Evolutionary conservation across 2,888 invertebrate genomes (phyloP).

Genomic region (Lasioglossum pauxillum): DNA sequence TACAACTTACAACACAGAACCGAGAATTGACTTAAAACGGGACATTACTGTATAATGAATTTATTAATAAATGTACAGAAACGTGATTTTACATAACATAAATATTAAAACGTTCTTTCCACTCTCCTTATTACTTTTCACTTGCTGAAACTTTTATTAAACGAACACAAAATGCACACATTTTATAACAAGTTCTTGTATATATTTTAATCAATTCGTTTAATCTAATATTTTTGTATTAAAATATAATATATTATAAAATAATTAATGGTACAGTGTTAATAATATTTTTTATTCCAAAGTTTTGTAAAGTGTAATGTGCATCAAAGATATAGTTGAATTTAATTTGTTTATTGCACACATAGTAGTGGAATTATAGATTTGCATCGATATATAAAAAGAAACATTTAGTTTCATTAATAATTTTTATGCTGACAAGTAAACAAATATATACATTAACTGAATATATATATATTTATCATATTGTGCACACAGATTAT

Average conservation of each 20-base stretch:
- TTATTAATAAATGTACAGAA: too few species aligned
- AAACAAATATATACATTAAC: too few species aligned
- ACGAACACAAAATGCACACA: neutral
- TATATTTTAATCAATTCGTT: slow-evolving; percentile 2
- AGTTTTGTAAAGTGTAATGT: neutral
- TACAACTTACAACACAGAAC: too few species aligned
- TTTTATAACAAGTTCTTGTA: neutral
- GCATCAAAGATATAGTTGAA: neutral
- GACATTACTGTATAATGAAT: too few species aligned
- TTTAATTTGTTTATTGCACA: neutral
- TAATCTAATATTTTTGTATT: neutral
- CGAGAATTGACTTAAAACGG: too few species aligned
- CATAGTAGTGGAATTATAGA: slow-evolving; percentile 6
- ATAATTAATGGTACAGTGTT: slow-evolving; percentile 6
- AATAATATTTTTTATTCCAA: slow-evolving; percentile 14
- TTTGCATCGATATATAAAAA: neutral
- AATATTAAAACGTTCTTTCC: neutral
- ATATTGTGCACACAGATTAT: neutral
- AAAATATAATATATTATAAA: neutral
- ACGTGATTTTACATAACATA: neutral
- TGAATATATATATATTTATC: neutral
- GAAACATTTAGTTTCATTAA: neutral
- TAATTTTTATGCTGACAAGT: neutral
- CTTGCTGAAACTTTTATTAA: neutral
- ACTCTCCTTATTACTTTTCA: neutral